These are phyloP conservation scores for Synergus umbraculus DNA, from an alignment of 2,888 invertebrate genomes.

Conservation along the genomic window DNA sequence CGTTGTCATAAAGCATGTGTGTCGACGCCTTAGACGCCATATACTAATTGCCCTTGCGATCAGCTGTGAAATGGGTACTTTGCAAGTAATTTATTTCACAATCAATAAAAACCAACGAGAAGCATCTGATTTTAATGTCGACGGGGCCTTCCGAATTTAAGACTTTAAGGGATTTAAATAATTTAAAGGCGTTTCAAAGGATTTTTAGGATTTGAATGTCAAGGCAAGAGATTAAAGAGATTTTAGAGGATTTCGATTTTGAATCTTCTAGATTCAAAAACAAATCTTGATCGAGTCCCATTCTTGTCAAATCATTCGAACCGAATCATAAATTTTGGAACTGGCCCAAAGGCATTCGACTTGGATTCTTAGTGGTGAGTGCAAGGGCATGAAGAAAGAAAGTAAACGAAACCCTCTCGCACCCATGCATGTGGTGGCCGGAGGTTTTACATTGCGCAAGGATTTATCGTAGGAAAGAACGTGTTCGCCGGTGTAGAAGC, in stretches of 20 bases:
- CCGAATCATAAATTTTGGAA: conserved; percentile 1
- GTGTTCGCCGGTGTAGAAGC: conserved; percentile 71
- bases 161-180: too few relatives aligned
- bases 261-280: too few relatives aligned
- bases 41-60: conserved; percentile 41
- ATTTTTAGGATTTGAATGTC: too few relatives aligned
- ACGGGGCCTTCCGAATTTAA: too few relatives aligned
- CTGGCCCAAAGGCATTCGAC: not conserved
- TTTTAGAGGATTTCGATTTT: too few relatives aligned
- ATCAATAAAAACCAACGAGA: conserved; percentile 35
- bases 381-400: conserved; percentile 5
- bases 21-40: conserved; percentile 48
- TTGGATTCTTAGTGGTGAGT: not conserved
- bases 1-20: conserved; percentile 56
- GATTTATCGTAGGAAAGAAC: conserved; percentile 74
- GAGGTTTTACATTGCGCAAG: conserved; percentile 71
- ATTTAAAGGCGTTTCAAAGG: too few relatives aligned
- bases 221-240: too few relatives aligned
- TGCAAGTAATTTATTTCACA: conserved; percentile 36
- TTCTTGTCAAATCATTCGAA: not conserved
- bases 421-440: conserved; percentile 47
- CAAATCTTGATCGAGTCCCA: too few relatives aligned
- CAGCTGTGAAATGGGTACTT: conserved; percentile 36
- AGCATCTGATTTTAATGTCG: not conserved
- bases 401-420: conserved; percentile 22